phyloP scores from a whole-genome alignment of 2,888 invertebrate species.

The Machimus atricapillus region DNA sequence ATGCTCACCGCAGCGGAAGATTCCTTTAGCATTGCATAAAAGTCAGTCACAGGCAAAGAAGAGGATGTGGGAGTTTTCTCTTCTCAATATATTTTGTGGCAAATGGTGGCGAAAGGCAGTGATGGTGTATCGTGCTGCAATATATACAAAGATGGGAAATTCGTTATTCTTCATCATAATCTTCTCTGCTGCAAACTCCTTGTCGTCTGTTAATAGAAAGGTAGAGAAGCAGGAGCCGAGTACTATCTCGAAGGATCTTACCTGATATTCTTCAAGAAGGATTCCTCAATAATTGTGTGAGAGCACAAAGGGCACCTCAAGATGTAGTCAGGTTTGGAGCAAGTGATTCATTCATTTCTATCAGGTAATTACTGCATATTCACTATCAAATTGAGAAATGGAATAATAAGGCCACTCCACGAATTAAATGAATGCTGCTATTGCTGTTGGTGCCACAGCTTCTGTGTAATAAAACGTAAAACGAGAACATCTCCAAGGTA shows the following conservation, averaged over 20 bases:
- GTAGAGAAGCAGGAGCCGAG: neutral
- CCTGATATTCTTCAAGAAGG: slow-evolving; percentile 7
- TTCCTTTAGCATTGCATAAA: neutral
- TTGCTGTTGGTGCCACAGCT: neutral
- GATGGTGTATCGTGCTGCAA: neutral
- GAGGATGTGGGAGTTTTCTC: neutral
- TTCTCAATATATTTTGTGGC: neutral
- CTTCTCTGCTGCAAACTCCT: neutral
- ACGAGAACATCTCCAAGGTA: neutral
- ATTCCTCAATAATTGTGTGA: slow-evolving; percentile 21
- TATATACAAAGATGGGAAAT: neutral
- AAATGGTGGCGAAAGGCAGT: neutral
- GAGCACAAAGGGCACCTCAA: slow-evolving; percentile 17
- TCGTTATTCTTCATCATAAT: neutral
- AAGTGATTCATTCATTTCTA: slow-evolving; percentile 22
- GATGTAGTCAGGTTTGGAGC: slow-evolving; percentile 11
- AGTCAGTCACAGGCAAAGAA: neutral
- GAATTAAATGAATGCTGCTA: neutral
- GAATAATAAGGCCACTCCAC: slow-evolving; percentile 1
- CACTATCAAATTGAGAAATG: slow-evolving; percentile 4
- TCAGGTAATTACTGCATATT: slow-evolving; percentile 26
- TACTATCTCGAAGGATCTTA: slow-evolving; percentile 17
- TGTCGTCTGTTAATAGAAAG: neutral
- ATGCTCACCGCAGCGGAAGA: slow-evolving; percentile 14
- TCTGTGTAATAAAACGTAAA: neutral